Evolutionary conservation across 2,113 vertebrate genomes (phyloP).

Genomic region (Cromileptes altivelis): DNA sequence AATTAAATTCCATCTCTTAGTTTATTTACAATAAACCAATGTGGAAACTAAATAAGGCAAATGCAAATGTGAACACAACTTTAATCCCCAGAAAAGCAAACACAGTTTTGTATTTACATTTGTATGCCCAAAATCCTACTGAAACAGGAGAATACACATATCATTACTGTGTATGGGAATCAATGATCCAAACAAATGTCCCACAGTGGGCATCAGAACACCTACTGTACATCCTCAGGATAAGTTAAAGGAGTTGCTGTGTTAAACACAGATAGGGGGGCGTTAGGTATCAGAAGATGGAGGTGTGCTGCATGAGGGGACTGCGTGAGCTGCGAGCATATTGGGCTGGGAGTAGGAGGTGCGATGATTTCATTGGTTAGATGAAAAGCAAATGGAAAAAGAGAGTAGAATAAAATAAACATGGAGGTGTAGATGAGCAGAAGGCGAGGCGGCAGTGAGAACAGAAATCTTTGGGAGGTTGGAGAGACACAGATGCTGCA

Average conservation of each 20-base stretch:
- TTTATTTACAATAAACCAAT: background rate
- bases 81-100: too few relatives aligned
- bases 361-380: constrained; percentile 9
- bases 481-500: constrained; percentile 40
- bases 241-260: constrained; percentile 16
- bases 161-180: too few relatives aligned
- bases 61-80: background rate
- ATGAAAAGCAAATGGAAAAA: constrained; percentile 43
- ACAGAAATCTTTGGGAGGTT: constrained; percentile 32
- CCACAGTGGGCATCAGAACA: constrained; percentile 3
- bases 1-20: background rate
- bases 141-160: too few relatives aligned
- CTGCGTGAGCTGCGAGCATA: background rate
- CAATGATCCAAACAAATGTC: background rate
- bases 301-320: background rate
- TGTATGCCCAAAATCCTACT: too few relatives aligned
- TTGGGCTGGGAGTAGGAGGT: constrained; percentile 25
- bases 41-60: background rate
- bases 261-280: constrained; percentile 2
- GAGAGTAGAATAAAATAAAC: constrained; percentile 43
- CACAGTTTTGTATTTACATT: too few relatives aligned
- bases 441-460: constrained; percentile 23
- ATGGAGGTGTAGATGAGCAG: constrained; percentile 52
- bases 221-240: background rate
- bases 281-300: background rate